Conservation (phyloP, 2,113 vertebrate genomes). For the Varanus salvator region DNA sequence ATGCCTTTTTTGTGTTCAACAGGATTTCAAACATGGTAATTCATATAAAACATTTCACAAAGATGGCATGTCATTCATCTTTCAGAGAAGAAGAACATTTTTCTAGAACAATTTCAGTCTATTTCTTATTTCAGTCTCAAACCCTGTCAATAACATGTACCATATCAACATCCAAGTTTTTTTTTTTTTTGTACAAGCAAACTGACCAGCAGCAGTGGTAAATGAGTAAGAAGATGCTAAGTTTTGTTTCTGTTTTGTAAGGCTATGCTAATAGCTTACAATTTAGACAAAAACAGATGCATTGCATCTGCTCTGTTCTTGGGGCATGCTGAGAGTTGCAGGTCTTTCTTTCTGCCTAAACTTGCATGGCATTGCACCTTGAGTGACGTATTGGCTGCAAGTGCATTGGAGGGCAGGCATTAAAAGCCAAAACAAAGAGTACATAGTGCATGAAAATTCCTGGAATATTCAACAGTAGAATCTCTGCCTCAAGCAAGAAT, state of each 20-base stretch:
- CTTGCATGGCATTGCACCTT: too few relatives aligned
- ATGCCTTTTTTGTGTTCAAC: not conserved
- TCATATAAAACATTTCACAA: not conserved
- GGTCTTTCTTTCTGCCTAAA: too few relatives aligned
- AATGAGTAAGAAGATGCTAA: not conserved
- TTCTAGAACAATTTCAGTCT: not conserved
- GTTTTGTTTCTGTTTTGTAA: not conserved
- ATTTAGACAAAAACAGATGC: constrained; percentile 7
- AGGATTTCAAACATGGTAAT: not conserved
- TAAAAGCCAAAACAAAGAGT: not conserved
- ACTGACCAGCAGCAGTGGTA: not conserved
- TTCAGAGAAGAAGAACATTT: not conserved
- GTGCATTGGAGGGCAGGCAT: not conserved
- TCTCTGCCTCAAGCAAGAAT: not conserved
- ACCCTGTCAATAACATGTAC: not conserved
- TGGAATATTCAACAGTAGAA: not conserved
- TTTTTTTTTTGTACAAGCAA: not conserved
- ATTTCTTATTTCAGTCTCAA: not conserved
- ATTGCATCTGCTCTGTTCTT: not conserved
- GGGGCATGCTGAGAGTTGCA: too few relatives aligned
- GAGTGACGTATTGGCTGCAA: not conserved
- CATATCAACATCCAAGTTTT: not conserved
- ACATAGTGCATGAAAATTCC: not conserved
- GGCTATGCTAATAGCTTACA: not conserved
- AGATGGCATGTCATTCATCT: not conserved